These are phyloP conservation scores for Prosopocoilus inquinatus DNA, from an alignment of 2,888 invertebrate genomes.

Conservation along the genomic window DNA sequence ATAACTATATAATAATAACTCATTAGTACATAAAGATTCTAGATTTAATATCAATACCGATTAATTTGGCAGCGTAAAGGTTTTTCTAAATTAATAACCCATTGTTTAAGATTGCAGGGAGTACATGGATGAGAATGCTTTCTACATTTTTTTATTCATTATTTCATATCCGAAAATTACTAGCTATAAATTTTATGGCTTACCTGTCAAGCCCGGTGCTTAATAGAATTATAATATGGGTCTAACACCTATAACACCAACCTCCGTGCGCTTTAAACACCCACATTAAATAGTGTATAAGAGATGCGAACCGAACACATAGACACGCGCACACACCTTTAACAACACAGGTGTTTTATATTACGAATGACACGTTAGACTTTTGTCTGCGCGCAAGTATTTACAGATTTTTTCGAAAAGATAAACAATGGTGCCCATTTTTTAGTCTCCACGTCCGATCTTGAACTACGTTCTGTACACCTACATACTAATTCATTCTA, in stretches of 20 bases:
- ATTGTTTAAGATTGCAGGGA: no score
- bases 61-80: no score
- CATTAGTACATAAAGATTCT: no score
- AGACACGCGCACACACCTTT: slow-evolving; percentile 27
- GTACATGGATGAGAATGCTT: no score
- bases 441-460: slow-evolving; percentile 32
- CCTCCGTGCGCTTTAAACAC: slow-evolving; percentile 24
- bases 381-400: slow-evolving; percentile 32
- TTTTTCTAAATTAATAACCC: no score
- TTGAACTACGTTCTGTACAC: slow-evolving; percentile 26
- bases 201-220: slow-evolving; percentile 21
- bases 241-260: slow-evolving; percentile 25
- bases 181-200: background rate
- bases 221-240: slow-evolving; percentile 25
- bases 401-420: slow-evolving; percentile 31
- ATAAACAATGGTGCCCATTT: slow-evolving; percentile 34
- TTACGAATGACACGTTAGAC: slow-evolving; percentile 32
- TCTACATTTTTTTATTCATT: background rate
- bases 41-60: no score
- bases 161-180: background rate
- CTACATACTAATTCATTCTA: slow-evolving; percentile 8
- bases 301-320: slow-evolving; percentile 30
- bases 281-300: slow-evolving; percentile 27
- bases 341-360: slow-evolving; percentile 38
- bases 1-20: no score